Evolutionary conservation across 2,888 invertebrate genomes (phyloP).

Genomic region (Apodemia hepburni): DNA sequence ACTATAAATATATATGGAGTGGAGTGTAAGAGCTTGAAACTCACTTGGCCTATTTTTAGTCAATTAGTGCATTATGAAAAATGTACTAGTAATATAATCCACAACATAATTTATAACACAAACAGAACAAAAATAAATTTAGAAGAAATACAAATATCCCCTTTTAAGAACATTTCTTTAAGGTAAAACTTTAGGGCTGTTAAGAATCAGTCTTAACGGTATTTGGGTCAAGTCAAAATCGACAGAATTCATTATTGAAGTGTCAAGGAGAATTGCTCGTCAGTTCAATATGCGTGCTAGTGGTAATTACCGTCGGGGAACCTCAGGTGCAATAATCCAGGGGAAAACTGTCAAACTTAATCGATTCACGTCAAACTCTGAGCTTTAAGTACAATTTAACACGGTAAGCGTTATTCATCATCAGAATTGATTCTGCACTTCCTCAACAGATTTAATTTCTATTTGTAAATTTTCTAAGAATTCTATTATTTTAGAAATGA

Average conservation of each 20-base stretch:
- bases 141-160: too few relatives aligned
- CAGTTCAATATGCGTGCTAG: constrained; percentile 45
- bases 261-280: constrained; percentile 51
- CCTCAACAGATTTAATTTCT: constrained; percentile 8
- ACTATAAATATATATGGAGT: too few relatives aligned
- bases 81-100: too few relatives aligned
- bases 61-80: too few relatives aligned
- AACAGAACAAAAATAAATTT: too few relatives aligned
- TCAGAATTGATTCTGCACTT: constrained; percentile 28
- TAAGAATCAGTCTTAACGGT: constrained; percentile 30
- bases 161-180: not conserved
- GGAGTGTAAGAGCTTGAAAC: too few relatives aligned
- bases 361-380: constrained; percentile 60
- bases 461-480: too few relatives aligned
- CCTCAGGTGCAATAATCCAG: constrained; percentile 56
- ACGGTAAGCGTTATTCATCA: constrained; percentile 35
- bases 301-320: constrained; percentile 57
- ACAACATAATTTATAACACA: too few relatives aligned
- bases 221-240: constrained; percentile 54
- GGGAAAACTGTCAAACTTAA: constrained; percentile 67
- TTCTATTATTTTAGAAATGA: too few relatives aligned
- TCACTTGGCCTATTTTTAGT: too few relatives aligned
- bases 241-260: constrained; percentile 70
- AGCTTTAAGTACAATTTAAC: constrained; percentile 46
- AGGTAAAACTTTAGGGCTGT: not conserved